These are phyloP conservation scores for Hydrolagus affinis DNA, from an alignment of 2,113 vertebrate genomes.

Conservation along the genomic window DNA sequence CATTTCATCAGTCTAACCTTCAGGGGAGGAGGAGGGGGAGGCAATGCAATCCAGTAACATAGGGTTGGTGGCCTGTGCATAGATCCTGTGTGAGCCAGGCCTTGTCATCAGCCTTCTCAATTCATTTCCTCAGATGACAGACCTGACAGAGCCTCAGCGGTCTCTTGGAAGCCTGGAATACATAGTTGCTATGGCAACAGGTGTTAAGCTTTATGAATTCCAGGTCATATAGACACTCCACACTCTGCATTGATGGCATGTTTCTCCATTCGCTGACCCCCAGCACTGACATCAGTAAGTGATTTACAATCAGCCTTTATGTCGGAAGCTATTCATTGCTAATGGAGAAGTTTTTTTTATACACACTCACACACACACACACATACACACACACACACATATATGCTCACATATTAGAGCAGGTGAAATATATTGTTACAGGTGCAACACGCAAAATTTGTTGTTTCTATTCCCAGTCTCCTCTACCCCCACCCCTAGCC, in stretches of 20 bases:
- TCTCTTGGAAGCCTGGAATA: constrained; percentile 67
- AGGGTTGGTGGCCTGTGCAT: constrained; percentile 22
- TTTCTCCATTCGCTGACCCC: constrained; percentile 58
- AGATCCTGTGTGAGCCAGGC: constrained; percentile 59
- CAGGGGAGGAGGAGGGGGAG: neutral
- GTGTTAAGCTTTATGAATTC: constrained; percentile 69
- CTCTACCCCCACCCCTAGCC: too few relatives aligned
- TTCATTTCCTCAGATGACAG: constrained; percentile 69
- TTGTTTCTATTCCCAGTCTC: too few relatives aligned
- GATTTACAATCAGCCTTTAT: constrained; percentile 41
- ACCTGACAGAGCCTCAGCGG: constrained; percentile 56
- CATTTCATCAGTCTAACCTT: constrained; percentile 24
- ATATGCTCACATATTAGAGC: too few relatives aligned
- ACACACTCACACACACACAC: too few relatives aligned
- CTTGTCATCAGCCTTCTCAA: constrained; percentile 62
- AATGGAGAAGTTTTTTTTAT: constrained; percentile 1
- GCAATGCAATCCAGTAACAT: constrained; percentile 6
- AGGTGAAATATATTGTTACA: neutral
- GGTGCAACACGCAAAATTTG: neutral
- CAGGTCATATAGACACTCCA: constrained; percentile 59
- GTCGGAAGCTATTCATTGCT: constrained; percentile 20
- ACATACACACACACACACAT: too few relatives aligned
- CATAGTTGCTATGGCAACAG: constrained; percentile 74
- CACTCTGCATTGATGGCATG: constrained; percentile 49
- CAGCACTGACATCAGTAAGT: constrained; percentile 40